These are phyloP conservation scores for Ecliptopera silaceata DNA, from an alignment of 2,888 invertebrate species.

Conservation along the genomic window DNA sequence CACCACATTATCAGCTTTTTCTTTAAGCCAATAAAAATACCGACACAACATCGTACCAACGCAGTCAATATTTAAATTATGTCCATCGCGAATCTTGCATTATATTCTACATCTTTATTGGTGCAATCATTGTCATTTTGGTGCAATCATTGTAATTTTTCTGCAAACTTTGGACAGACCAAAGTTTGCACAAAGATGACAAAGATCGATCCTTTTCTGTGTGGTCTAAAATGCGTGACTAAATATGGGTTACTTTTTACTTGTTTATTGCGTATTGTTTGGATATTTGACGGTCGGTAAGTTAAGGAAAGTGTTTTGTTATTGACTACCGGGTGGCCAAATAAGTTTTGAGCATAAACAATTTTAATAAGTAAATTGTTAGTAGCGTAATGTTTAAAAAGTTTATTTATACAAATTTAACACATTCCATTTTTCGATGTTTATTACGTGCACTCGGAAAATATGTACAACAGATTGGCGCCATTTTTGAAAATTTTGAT, in stretches of 20 bases:
- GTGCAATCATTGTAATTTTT: constrained; percentile 45
- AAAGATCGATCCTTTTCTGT: constrained; percentile 45
- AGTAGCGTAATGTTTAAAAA: no score
- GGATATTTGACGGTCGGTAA: neutral
- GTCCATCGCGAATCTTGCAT: constrained; percentile 55
- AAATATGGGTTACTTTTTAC: constrained; percentile 31
- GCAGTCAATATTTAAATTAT: constrained; percentile 70
- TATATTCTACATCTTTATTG: constrained; percentile 69
- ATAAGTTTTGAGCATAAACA: no score
- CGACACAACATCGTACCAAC: constrained; percentile 59
- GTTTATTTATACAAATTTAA: no score
- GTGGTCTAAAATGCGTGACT: constrained; percentile 37
- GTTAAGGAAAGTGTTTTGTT: no score
- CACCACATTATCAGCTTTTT: constrained; percentile 17
- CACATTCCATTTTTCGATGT: no score
- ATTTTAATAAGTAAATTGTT: no score
- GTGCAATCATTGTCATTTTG: constrained; percentile 43
- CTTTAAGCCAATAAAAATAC: constrained; percentile 43
- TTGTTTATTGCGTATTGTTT: constrained; percentile 28
- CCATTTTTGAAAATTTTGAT: no score
- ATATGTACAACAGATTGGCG: no score
- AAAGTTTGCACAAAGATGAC: no score
- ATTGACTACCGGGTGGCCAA: no score
- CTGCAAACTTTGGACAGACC: no score
- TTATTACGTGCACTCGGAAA: no score